Evolutionary conservation across 2,113 vertebrate genomes (phyloP), one percentile per base, ranked within the genome.

Genomic region (Reinhardtius hippoglossoides): DNA sequence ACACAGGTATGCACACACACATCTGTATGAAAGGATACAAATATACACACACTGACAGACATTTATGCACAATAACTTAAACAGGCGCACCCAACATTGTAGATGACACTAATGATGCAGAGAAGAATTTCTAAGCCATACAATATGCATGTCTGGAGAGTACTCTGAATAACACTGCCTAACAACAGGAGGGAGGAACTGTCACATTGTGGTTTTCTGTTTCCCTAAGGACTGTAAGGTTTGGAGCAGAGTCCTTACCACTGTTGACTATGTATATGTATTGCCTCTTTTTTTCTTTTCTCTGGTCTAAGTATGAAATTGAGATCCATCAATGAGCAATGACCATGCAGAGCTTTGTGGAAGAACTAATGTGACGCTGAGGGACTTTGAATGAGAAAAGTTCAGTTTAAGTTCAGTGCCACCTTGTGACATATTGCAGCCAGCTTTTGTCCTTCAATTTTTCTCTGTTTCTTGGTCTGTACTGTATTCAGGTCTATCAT

Each of bases 101-200:
- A 55, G n/a, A 55, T 1, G 24, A 83, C 66, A 80, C 63, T 80
- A 83, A 87, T 86, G 75, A 81, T 86, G 75, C 78, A 77, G 67
- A 80, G 82, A 80, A 74, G 69, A 79, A 82, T 86, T 86, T 83
- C 5, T 24, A 37, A 69, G 40, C 21, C 46, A 83, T 86, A 80
- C 67, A 89, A 81, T 85, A 87, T 87, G 69, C 60, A 87, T 83
- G 77, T 16, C 50, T 44, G 35, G 56, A 66, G 70, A 80, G 58
- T 4, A 74, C 37, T 16, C 31, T 65, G 61, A 83, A 74, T 68
- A 71, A 81, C 82, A 70, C 26, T 57, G 50, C 59, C 24, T 72
- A 65, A 83, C 63, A 85, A 74, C 77, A 58, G 63, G 27, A 68
- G 64, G 72, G 68, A 65, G 64, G 64, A 80, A 78, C 55, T 78